phyloP scores from a whole-genome alignment of 2,888 invertebrate genomes.

The Perizoma affinitatum region DNA sequence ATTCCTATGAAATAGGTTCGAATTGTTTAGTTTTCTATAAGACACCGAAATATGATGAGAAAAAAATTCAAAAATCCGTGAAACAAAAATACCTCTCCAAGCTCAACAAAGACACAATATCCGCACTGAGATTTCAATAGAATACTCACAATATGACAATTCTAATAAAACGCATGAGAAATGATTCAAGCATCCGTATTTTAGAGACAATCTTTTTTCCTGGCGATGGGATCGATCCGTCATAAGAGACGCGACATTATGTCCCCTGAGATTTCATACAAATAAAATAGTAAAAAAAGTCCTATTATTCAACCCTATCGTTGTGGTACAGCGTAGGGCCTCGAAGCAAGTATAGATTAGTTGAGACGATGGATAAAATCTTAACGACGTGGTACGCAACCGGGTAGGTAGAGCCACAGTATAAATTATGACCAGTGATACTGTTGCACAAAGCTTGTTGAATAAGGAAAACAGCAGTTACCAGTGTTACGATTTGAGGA shows the following conservation, averaged over 20 bases:
- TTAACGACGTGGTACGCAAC: conserved; percentile 73
- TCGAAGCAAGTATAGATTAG: conserved; percentile 73
- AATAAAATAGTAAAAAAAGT: conserved; percentile 69
- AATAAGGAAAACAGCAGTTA: background rate
- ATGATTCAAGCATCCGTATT: conserved; percentile 41
- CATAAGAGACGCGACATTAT: conserved; percentile 60
- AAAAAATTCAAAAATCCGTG: background rate
- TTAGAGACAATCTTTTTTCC: conserved; percentile 53
- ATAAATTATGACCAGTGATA: background rate
- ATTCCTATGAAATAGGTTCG: too few relatives aligned
- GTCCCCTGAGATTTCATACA: conserved; percentile 59
- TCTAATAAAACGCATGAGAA: conserved; percentile 43
- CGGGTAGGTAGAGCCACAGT: conserved; percentile 52
- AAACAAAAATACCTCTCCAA: conserved; percentile 14
- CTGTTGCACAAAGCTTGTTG: conserved; percentile 17
- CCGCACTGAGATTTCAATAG: conserved; percentile 36
- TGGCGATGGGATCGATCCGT: conserved; percentile 67
- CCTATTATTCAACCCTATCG: conserved; percentile 77
- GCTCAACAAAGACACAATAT: conserved; percentile 34
- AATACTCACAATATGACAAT: conserved; percentile 41
- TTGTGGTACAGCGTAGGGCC: conserved; percentile 53
- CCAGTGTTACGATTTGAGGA: too few relatives aligned
- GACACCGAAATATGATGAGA: background rate
- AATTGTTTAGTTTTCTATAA: background rate
- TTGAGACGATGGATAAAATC: conserved; percentile 78